Evolutionary conservation across 2,888 invertebrate species (phyloP).

Genomic region (Leucophora obtusa): DNA sequence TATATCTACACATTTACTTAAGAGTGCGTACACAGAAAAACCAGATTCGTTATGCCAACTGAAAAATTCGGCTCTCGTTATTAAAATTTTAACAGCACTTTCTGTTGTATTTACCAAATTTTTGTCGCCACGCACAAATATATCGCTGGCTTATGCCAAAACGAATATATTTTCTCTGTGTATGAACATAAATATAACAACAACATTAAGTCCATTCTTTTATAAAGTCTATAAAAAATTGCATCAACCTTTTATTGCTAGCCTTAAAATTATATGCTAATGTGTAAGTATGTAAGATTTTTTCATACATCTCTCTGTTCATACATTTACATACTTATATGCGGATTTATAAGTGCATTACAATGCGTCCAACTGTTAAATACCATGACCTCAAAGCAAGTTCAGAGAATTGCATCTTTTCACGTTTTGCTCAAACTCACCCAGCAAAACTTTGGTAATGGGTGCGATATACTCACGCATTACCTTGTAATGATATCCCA

Average conservation of each 20-base stretch:
- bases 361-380: constrained; percentile 18
- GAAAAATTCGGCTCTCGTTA: too few species aligned
- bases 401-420: neutral
- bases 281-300: neutral
- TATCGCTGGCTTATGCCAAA: too few species aligned
- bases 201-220: neutral
- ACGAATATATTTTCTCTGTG: too few species aligned
- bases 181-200: too few species aligned
- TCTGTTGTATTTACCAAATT: too few species aligned
- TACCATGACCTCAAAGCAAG: constrained; percentile 22
- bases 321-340: neutral
- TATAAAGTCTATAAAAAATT: constrained; percentile 5
- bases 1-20: neutral
- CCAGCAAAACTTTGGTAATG: too few species aligned
- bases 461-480: too few species aligned
- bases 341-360: neutral
- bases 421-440: neutral
- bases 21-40: too few species aligned
- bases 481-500: too few species aligned
- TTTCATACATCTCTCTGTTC: neutral
- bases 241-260: constrained; percentile 15
- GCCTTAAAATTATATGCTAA: neutral
- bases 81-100: too few species aligned
- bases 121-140: too few species aligned
- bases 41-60: too few species aligned